Evolutionary conservation across 1,140 invertebrate species (phyloP).

Genomic region (Neodiprion fabricii): DNA sequence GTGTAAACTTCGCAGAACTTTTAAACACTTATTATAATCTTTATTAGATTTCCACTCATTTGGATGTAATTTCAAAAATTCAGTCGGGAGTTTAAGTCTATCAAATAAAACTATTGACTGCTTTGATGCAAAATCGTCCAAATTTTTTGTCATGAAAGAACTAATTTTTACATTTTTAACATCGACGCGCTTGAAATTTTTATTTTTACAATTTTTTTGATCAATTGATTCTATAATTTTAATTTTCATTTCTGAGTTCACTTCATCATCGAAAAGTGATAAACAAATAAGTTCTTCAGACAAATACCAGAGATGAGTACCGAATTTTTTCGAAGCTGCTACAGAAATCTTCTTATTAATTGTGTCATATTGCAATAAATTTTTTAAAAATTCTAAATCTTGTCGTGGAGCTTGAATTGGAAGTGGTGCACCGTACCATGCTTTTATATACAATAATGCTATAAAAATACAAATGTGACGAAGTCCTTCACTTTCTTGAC

Average conservation of each 20-base stretch:
- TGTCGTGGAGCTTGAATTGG: conserved; percentile 22
- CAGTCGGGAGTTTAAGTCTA: neutral
- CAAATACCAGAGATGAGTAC: conserved; percentile 41
- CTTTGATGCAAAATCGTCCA: conserved; percentile 18
- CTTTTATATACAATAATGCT: conserved; percentile 21
- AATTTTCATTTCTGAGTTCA: conserved; percentile 30
- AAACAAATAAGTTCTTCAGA: conserved; percentile 35
- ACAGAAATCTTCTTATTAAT: conserved; percentile 21
- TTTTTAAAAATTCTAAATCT: conserved; percentile 24
- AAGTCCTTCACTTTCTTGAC: conserved; percentile 6
- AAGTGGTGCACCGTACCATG: conserved; percentile 27
- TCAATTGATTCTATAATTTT: conserved; percentile 20
- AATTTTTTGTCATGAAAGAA: conserved; percentile 9
- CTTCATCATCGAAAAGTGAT: conserved; percentile 39
- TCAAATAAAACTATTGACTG: conserved; percentile 11
- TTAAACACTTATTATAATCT: conserved; percentile 13
- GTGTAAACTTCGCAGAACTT: conserved; percentile 13
- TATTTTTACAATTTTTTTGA: conserved; percentile 11
- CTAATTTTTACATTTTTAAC: neutral
- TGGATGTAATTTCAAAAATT: conserved; percentile 14
- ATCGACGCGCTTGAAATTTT: too few relatives aligned
- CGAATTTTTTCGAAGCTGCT: conserved; percentile 29
- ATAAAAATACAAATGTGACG: conserved; percentile 28
- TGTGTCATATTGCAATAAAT: conserved; percentile 14
- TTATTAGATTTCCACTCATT: conserved; percentile 17